A percentile compares a stretch with the other conserved stretches of the same genome.
These are phyloP conservation scores for Thunnus maccoyii DNA, from an alignment of 2,113 vertebrate species.

Conservation along the genomic window DNA sequence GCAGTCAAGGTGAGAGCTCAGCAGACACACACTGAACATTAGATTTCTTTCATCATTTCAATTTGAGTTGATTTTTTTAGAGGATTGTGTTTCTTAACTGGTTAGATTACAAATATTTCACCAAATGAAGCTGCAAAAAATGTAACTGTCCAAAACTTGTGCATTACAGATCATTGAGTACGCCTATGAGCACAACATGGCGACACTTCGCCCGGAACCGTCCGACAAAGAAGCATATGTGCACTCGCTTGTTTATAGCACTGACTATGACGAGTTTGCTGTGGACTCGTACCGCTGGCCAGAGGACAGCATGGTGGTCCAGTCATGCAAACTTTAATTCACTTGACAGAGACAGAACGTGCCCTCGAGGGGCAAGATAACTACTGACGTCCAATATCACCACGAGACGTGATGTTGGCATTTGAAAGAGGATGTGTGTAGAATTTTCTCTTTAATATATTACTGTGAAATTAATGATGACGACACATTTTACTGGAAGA, in stretches of 20 bases:
- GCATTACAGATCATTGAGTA: conserved; percentile 89
- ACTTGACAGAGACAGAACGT: conserved; percentile 17
- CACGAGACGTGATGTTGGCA: neutral
- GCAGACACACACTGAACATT: neutral
- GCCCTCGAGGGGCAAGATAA: neutral
- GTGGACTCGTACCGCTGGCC: conserved; percentile 94
- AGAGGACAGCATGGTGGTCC: conserved; percentile 87
- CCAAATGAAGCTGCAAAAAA: neutral
- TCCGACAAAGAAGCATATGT: conserved; percentile 90
- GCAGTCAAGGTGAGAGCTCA: conserved; percentile 89
- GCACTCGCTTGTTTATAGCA: conserved; percentile 88
- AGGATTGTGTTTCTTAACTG: neutral
- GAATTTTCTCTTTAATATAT: conserved; percentile 35
- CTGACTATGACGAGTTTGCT: conserved; percentile 89
- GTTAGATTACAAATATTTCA: too few relatives aligned
- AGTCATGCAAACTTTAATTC: conserved; percentile 88
- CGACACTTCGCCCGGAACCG: conserved; percentile 91
- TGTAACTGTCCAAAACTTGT: neutral
- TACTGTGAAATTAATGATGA: conserved; percentile 38
- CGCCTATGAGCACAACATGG: conserved; percentile 90
- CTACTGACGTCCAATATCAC: conserved; percentile 49
- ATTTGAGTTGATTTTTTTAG: neutral
- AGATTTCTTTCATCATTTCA: neutral
- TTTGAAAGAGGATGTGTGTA: conserved; percentile 14
- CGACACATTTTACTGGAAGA: neutral